A percentile compares a stretch with the other conserved stretches of the same genome.
Evolutionary conservation across 2,888 invertebrate species (phyloP).

Genomic region (Philaethria dido): DNA sequence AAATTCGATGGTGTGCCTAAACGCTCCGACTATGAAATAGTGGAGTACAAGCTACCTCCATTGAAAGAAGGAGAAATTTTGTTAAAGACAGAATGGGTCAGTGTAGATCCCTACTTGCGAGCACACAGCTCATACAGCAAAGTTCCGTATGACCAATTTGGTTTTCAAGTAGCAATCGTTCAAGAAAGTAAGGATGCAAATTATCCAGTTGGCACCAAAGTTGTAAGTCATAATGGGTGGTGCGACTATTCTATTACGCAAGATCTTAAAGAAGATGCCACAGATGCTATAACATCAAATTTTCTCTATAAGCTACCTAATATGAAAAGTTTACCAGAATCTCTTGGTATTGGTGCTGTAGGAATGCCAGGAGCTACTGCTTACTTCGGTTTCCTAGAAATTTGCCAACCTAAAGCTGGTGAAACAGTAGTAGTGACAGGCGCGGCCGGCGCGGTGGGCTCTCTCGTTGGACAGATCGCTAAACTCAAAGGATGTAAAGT

Average conservation of each 20-base stretch:
- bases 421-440: constrained; percentile 87
- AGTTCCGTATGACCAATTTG: constrained; percentile 52
- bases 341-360: constrained; percentile 81
- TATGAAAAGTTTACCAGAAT: constrained; percentile 58
- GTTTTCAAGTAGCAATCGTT: constrained; percentile 66
- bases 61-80: constrained; percentile 81
- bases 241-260: constrained; percentile 72
- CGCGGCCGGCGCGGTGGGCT: constrained; percentile 89
- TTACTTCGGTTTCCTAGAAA: constrained; percentile 86
- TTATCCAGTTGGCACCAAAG: constrained; percentile 84
- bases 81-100: constrained; percentile 57
- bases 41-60: constrained; percentile 84
- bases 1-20: constrained; percentile 84
- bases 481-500: constrained; percentile 84
- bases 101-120: constrained; percentile 59
- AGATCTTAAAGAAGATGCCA: constrained; percentile 52
- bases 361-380: constrained; percentile 88
- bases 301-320: constrained; percentile 80
- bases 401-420: constrained; percentile 86
- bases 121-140: constrained; percentile 42
- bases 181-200: constrained; percentile 83
- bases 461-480: constrained; percentile 88
- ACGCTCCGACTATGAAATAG: constrained; percentile 80
- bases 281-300: constrained; percentile 76
- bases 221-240: constrained; percentile 87